Base-by-base conservation (phyloP, 2,797 vertebrate genomes). In the Acanthis flammea region DNA sequence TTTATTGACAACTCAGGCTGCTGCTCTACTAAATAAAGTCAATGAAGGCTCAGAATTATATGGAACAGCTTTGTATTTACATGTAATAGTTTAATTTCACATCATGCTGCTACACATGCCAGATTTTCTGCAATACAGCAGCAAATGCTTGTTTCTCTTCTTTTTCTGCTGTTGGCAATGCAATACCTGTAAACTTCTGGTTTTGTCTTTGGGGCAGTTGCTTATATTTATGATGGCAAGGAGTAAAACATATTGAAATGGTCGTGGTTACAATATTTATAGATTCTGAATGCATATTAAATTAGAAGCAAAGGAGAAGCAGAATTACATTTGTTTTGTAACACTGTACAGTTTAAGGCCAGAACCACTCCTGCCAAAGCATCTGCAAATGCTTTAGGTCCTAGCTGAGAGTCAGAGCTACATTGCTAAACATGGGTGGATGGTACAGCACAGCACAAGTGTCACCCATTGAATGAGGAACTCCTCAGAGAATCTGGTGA, bases 401-500 rank as follows among this genome's bases (percentile, higher is more conserved):
- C 1, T 80, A 84, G 91, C 89, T 79, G 81, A 91, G 67, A 77
- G 60, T 60, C 11, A 66, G 70, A 74, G 66, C 53, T 61, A 54
- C 50, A 91, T 55, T 94, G 71, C 74, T 94, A 94, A 94, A 91
- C 82, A 73, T 91, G 94, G 94, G 55, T 78, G 84, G 55, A 90
- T 95, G 78, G 87, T 93, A 19, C 13, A 62, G 33, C 68, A 50
- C 74, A 70, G 74, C 91, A 86, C 31, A 50, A 68, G 86, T 86
- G 90, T 96, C 90, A 91, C 93, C 94, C 79, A 79, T 47, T 90
- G 97, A 93, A 95, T 16, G 97, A 94, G 96, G 94, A 94, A 94
- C 94, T 89, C 96, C 96, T 94, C 86, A 84, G 95, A 98, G 96
- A 97, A 98, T 95, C 97, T 95, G 96, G 95, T 25, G 86, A 97